Base-by-base conservation (phyloP, 2,113 vertebrate species). In the Scatophagus argus region DNA sequence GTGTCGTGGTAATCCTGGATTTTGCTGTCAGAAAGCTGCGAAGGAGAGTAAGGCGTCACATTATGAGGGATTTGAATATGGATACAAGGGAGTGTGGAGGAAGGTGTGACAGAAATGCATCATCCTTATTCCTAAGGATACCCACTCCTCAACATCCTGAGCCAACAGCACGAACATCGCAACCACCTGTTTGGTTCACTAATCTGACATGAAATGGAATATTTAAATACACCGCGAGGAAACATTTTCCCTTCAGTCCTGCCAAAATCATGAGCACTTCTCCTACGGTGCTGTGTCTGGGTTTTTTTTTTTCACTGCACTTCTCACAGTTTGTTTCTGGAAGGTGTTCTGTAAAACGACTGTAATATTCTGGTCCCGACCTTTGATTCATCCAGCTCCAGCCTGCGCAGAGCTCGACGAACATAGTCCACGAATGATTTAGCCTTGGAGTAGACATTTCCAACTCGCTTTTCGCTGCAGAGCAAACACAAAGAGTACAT, bases 351-450 rank as follows among this genome's bases (percentile, higher is more conserved):
- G 43, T 2, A 34, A 74, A 38, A 60, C 0, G 46, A 68, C 41
- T 9, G 65, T 36, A 34, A 79, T 49, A 55, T 74, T 82, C 39
- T 46, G 60, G 2, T 52, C 32, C 85, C 43, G 56, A 95, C 94
- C 93, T 97, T 94, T n/a, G 91, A 94, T 8, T 97, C 96, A 89
- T 99, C 97, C 91, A 99, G 93, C 21, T 95, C 96, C 92, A 99
- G 94, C 71, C 95, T 96, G 78, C 89, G 92, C 41, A 99, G 92
- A 76, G 96, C 96, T 79, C 92, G 96, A 25, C 95, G 96, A 51
- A 97, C 95, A 77, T 99, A 99, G 85, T 98, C 97, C 91, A 95
- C 65, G 64, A 99, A 99, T 13, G 96, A 97, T 23, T 95, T 95
- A 2, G 96, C 93, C 66, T 98, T 99, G 83, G 96, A 96, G 88